These are phyloP conservation scores for Gasterosteus aculeatus DNA, from an alignment of 2,113 vertebrate genomes.

Conservation along the genomic window DNA sequence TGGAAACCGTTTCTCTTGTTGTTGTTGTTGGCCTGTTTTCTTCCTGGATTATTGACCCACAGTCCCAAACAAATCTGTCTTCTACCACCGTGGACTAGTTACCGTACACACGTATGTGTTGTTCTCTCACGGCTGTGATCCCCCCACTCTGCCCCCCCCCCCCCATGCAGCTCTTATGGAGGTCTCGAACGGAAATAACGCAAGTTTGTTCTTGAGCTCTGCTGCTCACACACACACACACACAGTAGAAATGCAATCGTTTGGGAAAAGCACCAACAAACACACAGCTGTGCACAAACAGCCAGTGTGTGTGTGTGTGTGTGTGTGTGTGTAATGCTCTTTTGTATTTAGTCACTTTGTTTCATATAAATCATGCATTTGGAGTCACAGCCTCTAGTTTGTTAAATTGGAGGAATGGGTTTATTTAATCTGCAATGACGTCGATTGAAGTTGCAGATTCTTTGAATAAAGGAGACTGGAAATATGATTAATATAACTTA, in stretches of 20 bases:
- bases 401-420: not conserved
- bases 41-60: not conserved
- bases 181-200: slow-evolving; percentile 69
- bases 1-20: slow-evolving; percentile 21
- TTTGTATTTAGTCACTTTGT: slow-evolving; percentile 2
- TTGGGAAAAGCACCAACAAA: not conserved
- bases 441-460: too few species aligned
- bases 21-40: not conserved
- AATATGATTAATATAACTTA: too few species aligned
- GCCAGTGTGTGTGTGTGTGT: too few species aligned
- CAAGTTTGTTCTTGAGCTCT: slow-evolving; percentile 54
- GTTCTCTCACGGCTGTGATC: too few species aligned
- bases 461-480: too few species aligned
- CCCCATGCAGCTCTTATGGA: not conserved
- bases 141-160: too few species aligned
- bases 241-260: not conserved
- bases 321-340: not conserved
- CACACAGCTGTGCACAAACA: too few species aligned
- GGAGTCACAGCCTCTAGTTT: not conserved
- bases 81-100: too few species aligned
- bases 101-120: too few species aligned
- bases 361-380: not conserved
- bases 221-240: not conserved
- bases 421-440: too few species aligned
- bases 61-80: slow-evolving; percentile 20